These are phyloP conservation scores for Myopa testacea DNA, from an alignment of 2,888 invertebrate genomes.

Conservation along the genomic window DNA sequence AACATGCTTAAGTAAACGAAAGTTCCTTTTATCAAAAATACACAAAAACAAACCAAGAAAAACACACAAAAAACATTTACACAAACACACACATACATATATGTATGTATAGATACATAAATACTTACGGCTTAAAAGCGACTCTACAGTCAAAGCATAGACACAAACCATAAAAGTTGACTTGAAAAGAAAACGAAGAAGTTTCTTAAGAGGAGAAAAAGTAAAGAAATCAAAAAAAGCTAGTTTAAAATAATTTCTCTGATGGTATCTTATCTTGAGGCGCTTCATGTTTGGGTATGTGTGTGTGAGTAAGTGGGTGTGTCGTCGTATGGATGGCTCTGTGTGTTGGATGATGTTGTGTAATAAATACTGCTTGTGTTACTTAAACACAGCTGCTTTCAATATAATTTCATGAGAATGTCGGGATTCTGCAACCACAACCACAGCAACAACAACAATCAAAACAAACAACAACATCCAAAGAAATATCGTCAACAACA, in stretches of 20 bases:
- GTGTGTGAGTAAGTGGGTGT: conserved; percentile 14
- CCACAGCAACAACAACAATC: too few species aligned
- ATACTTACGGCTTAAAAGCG: neutral
- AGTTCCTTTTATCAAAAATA: conserved; percentile 29
- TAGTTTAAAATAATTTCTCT: conserved; percentile 1
- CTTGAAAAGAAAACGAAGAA: conserved; percentile 15
- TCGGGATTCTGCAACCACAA: neutral
- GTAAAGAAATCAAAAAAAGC: conserved; percentile 6
- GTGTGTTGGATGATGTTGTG: conserved; percentile 17
- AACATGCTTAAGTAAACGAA: conserved; percentile 25
- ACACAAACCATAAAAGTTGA: neutral
- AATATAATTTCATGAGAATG: neutral
- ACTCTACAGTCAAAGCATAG: neutral
- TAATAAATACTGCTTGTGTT: conserved; percentile 32
- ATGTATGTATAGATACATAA: neutral
- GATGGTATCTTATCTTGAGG: conserved; percentile 10
- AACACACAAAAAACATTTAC: conserved; percentile 4
- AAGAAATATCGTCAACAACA: too few species aligned
- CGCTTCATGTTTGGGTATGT: neutral
- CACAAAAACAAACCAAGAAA: neutral
- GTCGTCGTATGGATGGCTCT: too few species aligned
- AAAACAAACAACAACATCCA: neutral
- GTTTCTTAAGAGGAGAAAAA: conserved; percentile 10
- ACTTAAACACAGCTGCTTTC: conserved; percentile 33
- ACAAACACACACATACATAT: conserved; percentile 10